phyloP scores from a whole-genome alignment of 2,888 invertebrate species.

The Chloroclysta siterata region DNA sequence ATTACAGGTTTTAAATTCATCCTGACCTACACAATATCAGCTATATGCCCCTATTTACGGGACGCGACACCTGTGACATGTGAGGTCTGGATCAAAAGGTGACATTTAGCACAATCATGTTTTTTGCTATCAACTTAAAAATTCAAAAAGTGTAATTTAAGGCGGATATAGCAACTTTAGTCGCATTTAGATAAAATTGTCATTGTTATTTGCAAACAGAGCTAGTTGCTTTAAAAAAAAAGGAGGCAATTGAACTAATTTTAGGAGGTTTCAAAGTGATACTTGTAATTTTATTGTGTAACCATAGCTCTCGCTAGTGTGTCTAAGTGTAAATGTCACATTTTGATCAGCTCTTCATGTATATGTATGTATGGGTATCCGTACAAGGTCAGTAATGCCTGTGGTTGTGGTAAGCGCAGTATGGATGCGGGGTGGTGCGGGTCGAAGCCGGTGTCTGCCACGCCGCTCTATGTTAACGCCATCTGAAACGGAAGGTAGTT shows the following conservation, averaged over 20 bases:
- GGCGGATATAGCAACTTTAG: too few relatives aligned
- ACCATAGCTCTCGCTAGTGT: too few relatives aligned
- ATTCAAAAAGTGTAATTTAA: too few relatives aligned
- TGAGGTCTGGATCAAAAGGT: background rate
- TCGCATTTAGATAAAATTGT: too few relatives aligned
- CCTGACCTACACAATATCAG: background rate
- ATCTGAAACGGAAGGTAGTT: too few relatives aligned
- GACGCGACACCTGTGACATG: background rate
- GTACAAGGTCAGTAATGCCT: slow-evolving; percentile 3
- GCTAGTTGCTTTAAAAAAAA: too few relatives aligned
- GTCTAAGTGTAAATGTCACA: background rate
- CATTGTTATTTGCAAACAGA: too few relatives aligned
- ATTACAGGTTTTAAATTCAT: too few relatives aligned
- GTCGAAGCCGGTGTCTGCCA: slow-evolving; percentile 27
- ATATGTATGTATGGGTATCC: background rate
- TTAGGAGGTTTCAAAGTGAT: too few relatives aligned
- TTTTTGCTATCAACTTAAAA: background rate
- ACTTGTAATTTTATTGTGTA: too few relatives aligned
- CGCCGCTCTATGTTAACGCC: slow-evolving; percentile 43
- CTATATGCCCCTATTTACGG: background rate
- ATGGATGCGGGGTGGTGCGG: slow-evolving; percentile 3
- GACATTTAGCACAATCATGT: background rate
- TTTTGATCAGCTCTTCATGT: background rate
- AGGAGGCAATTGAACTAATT: too few relatives aligned
- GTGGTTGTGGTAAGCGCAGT: slow-evolving; percentile 2